Evolutionary conservation across 2,113 vertebrate species (phyloP), one percentile per base, ranked within the genome.

Genomic region (Stictonetta naevosa): DNA sequence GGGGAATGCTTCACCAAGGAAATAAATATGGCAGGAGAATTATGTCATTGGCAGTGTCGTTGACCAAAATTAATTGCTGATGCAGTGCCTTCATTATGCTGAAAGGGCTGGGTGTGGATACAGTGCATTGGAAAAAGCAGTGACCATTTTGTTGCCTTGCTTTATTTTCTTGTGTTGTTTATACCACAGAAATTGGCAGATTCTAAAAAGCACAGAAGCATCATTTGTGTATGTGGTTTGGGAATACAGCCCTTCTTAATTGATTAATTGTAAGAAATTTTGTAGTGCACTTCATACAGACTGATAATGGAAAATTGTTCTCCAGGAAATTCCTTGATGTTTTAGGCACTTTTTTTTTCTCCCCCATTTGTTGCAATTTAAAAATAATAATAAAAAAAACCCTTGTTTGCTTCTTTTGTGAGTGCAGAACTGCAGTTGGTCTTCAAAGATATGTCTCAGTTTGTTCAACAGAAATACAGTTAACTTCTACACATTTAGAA

Each of bases 21-120:
- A 95, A 95, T 83, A 81, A 93, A 92, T 86, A 68, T 11, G 22
- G 48, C 58, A 86, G 82, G 52, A 88, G 83, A 90, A 75, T 88
- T 86, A 86, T 92, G 90, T 95, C 90, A 76, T 77, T 93, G 88
- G 79, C 90, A 83, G 66, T 55, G 26, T 95, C 84, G 50, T 40
- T 90, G 88, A 85, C 90, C 94, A 68, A 94, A 96, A 86, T 85
- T 95, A 96, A 97, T 96, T 90, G 91, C 80, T 84, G 73, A 11
- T 92, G 56, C 79, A 48, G 58, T 95, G 88, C 83, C 76, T 95
- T 95, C 86, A 83, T 95, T 94, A 78, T 91, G 84, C 75, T 90
- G 79, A 92, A 93, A 92, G 80, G 73, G 48, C 81, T 95, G 95
- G 26, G 29, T 79, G 77, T 86, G 58, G 56, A 80, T 91, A 60